Percentiles rank a stretch among this genome's conserved stretches.
Conservation (phyloP, 2,888 invertebrate genomes). For the Drosophila bunnanda region DNA sequence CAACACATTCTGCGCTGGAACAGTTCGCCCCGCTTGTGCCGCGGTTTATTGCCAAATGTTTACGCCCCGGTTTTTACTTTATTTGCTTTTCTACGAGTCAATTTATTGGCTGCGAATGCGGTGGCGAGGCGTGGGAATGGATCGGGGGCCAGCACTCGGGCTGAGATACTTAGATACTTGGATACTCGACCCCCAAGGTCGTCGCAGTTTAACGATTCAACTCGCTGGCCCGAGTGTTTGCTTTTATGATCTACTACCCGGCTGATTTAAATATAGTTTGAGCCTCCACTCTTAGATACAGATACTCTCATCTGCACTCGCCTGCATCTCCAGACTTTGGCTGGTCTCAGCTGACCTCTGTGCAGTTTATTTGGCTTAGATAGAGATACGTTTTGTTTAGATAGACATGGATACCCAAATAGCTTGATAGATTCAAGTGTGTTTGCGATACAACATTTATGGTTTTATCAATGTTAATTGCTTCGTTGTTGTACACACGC, state of each 20-base stretch:
- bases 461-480: slow-evolving; percentile 54
- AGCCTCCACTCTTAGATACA: no score
- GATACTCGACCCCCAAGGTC: slow-evolving; percentile 32
- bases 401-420: slow-evolving; percentile 22
- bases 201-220: slow-evolving; percentile 17
- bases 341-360: slow-evolving; percentile 32
- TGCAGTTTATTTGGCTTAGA: slow-evolving; percentile 22
- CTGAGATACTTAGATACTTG: slow-evolving; percentile 28
- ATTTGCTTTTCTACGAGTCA: slow-evolving; percentile 42
- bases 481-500: slow-evolving; percentile 14
- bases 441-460: slow-evolving; percentile 35
- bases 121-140: slow-evolving; percentile 72
- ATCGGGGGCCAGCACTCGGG: slow-evolving; percentile 11
- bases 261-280: slow-evolving; percentile 41
- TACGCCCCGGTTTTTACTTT: slow-evolving; percentile 15
- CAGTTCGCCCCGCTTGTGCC: slow-evolving; percentile 42
- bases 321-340: slow-evolving; percentile 27
- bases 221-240: slow-evolving; percentile 54
- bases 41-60: slow-evolving; percentile 41
- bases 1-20: slow-evolving; percentile 46
- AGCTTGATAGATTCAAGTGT: slow-evolving; percentile 13
- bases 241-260: slow-evolving; percentile 55
- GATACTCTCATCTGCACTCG: slow-evolving; percentile 27
- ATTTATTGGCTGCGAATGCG: slow-evolving; percentile 66
- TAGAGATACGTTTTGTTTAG: slow-evolving; percentile 25